Evolutionary conservation across 2,888 invertebrate genomes (phyloP).

Genomic region (Calephelis perditalis): DNA sequence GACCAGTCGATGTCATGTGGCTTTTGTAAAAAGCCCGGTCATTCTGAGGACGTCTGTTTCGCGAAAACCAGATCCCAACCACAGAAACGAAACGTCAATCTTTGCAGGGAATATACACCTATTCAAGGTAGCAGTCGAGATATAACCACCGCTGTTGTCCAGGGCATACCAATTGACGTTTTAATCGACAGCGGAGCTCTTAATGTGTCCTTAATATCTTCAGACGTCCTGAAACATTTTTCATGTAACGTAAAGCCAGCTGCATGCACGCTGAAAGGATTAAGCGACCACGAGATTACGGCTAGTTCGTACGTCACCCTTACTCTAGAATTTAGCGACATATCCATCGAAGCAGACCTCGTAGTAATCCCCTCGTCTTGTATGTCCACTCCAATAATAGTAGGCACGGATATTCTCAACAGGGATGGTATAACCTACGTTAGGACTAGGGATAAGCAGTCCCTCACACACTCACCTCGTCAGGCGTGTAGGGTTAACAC

Average conservation of each 20-base stretch:
- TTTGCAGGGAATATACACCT: not conserved
- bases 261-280: constrained; percentile 20
- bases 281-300: constrained; percentile 17
- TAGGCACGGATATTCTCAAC: constrained; percentile 7
- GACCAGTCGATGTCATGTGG: constrained; percentile 15
- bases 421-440: constrained; percentile 6
- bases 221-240: constrained; percentile 22
- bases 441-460: constrained; percentile 7
- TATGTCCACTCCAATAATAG: constrained; percentile 11
- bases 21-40: constrained; percentile 1
- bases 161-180: constrained; percentile 25
- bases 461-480: not conserved
- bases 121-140: not conserved
- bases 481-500: not conserved
- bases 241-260: constrained; percentile 15
- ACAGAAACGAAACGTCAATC: constrained; percentile 3
- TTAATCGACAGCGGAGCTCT: constrained; percentile 30
- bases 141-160: constrained; percentile 14
- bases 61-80: constrained; percentile 7
- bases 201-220: constrained; percentile 27
- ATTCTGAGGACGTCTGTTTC: constrained; percentile 11
- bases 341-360: constrained; percentile 10
- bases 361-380: not conserved
- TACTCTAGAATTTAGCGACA: constrained; percentile 20
- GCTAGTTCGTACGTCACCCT: constrained; percentile 20